Base-by-base conservation (phyloP, 2,113 vertebrate genomes). In the Chloropsis hardwickii region DNA sequence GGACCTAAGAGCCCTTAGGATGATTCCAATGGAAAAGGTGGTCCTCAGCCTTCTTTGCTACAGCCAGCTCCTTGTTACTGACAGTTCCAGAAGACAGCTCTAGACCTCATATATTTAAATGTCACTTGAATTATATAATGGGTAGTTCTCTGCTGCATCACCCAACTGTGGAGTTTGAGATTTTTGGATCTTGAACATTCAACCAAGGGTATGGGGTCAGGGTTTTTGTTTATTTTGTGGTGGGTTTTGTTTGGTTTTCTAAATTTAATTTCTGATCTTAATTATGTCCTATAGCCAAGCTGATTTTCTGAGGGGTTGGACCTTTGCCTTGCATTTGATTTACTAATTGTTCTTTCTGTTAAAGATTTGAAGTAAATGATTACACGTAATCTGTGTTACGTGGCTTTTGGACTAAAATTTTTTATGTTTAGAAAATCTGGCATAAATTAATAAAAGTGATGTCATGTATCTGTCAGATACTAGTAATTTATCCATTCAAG, bases 141-240 rank as follows among this genome's bases (percentile, higher is more conserved):
- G 10, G 18, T 67, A 17, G 37, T 64, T 85, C 33, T 80, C 3
- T 37, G 76, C 18, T 95, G 11, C 3, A 2, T 77, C 27, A 53
- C 8, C 29, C 24, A 23, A 35, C 16, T 66, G 56, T n/a, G 16
- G 27, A 48, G 61, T 58, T 61, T 61, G 17, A 57, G 14, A 47
- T 57, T 77, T 81, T 80, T 79, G 12, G 23, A 44, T 76, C 11
- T 48, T 76, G n/a, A 76, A 8, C 9, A 33, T 72, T 71, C 7
- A 76, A 4, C 10, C 8, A 8, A 3, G 6, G 21, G 3, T 22
- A 16, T 24, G 14, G 2, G 4, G 5, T 37, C 20, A 60, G 21
- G 0, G 1, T 27, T 72, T 44, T 51, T 40, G 3, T 16, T 48
- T 33, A 14, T 40, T 47, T n/a, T 37, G 7, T 17, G 11, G 11